Evolutionary conservation across 1,140 invertebrate genomes (phyloP), one percentile per base, ranked within the genome.

Genomic region (Anthonomus grandis): DNA sequence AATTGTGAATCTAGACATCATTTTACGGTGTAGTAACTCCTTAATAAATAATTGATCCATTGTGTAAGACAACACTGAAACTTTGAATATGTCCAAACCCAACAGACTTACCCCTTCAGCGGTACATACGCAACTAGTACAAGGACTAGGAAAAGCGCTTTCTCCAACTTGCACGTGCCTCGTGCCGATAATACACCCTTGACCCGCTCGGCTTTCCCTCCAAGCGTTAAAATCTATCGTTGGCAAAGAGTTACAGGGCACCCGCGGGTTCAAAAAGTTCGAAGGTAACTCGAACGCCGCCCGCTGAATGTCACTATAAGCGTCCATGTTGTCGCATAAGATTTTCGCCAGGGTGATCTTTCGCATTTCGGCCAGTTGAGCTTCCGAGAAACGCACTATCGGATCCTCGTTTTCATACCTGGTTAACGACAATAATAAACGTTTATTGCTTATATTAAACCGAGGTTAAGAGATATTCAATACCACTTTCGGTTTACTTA

Each of bases 281-380:
- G 90, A 91, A 1, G 91, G 91, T 54, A 93, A 76, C 70, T 95
- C 89, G 67, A 98, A 95, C 1, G 89, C 86, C 22, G 91, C 86
- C 45, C 86, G 78, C 70, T 97, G 94, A 69, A 98, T 90, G 27
- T 88, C 84, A 6, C 83, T 82, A 15, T 87, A 84, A 8, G 83
- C 76, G 67, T 98, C 95, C 72, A 93, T 86, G 75, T 97, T 98
- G 57, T 95, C 87, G 70, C 97, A 99, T 23, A 97, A 76, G 0
- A 97, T 76, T 73, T 95, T 93, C 0, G 93, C 84, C 13, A 99
- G 71, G 0, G 91, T 94, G 0, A 85, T 83, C 71, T 95, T 95
- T 12, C 95, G 80, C 39, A 99, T 86, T 74, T 97, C 93, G 1
- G 86, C 83, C 44, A 98, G 71, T 73, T 99, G 97, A 31, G 85